Evolutionary conservation across 2,797 vertebrate species (phyloP).

Genomic region (Gymnopithys bicolor): DNA sequence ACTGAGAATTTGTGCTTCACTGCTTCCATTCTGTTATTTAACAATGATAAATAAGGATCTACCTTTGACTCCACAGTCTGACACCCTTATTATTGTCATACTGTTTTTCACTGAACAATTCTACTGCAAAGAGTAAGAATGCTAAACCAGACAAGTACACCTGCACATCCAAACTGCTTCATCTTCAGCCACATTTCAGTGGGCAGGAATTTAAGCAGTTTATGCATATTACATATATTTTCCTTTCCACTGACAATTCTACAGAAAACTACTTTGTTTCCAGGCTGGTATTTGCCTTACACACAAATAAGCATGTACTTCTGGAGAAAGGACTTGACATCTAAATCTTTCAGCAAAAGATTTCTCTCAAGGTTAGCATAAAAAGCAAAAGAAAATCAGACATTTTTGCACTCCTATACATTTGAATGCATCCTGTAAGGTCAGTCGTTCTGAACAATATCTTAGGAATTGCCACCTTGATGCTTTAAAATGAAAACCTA

Average conservation of each 20-base stretch:
- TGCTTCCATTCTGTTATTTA: slow-evolving; percentile 21
- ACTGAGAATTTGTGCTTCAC: slow-evolving; percentile 3
- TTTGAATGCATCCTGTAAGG: neutral
- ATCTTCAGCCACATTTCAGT: neutral
- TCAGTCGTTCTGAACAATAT: neutral
- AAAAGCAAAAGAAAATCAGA: neutral
- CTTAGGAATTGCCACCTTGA: neutral
- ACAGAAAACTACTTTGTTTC: neutral
- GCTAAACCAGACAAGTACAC: neutral
- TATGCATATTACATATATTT: neutral
- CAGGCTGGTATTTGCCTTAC: neutral
- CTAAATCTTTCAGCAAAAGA: neutral
- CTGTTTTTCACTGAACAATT: neutral
- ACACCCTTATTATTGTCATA: neutral
- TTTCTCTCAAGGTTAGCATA: neutral
- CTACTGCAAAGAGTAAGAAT: neutral
- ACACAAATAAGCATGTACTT: neutral
- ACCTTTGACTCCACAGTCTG: neutral
- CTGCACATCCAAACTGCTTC: neutral
- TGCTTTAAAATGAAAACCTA: neutral
- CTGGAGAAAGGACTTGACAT: neutral
- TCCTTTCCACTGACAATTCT: neutral
- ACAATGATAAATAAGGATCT: slow-evolving; percentile 20
- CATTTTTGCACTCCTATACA: neutral
- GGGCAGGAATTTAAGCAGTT: neutral